Conservation (phyloP, 2,797 vertebrate species). For the Sitta carolinensis region DNA sequence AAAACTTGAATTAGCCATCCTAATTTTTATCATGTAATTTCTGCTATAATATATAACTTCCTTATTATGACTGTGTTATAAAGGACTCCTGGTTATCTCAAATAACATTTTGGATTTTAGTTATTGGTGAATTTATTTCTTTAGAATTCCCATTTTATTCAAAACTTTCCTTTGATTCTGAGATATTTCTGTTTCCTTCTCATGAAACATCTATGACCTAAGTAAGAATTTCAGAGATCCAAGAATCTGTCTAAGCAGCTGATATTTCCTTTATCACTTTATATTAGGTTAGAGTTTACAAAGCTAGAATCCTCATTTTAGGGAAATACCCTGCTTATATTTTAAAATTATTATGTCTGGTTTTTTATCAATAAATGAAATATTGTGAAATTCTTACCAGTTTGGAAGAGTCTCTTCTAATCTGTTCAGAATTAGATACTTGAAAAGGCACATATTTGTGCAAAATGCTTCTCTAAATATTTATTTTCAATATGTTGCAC, state of each 20-base stretch:
- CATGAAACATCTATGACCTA: background rate
- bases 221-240: background rate
- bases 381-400: background rate
- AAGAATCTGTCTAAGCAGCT: background rate
- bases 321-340: background rate
- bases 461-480: background rate
- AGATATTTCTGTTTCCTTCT: background rate
- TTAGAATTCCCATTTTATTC: background rate
- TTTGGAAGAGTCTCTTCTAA: background rate
- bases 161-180: background rate
- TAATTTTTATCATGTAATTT: background rate
- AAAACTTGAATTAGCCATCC: background rate
- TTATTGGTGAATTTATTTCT: background rate
- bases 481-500: background rate
- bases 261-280: background rate
- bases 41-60: background rate
- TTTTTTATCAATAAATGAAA: background rate
- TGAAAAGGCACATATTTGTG: background rate
- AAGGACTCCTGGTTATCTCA: background rate
- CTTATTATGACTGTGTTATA: background rate
- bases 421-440: background rate
- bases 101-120: background rate
- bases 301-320: background rate
- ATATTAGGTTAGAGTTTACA: background rate
- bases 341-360: background rate